These are phyloP conservation scores for Hirudinaria manillensis DNA, from an alignment of 2,888 invertebrate species.

Conservation along the genomic window DNA sequence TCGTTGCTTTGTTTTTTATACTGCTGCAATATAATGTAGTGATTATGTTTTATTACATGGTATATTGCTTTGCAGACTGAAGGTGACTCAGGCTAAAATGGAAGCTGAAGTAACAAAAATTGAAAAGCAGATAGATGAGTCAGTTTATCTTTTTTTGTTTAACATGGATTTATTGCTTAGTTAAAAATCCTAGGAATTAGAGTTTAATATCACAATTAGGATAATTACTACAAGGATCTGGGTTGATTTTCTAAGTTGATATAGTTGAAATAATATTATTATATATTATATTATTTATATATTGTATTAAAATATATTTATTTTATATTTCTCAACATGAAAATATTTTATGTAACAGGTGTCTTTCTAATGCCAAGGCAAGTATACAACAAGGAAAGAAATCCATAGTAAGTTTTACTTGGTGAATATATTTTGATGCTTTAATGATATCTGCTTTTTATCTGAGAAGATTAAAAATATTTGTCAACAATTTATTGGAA, in stretches of 20 bases:
- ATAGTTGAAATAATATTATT: too few species aligned
- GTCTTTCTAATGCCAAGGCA: conserved; percentile 24
- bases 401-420: background rate
- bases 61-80: conserved; percentile 30
- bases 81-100: conserved; percentile 29
- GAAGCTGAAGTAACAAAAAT: conserved; percentile 33
- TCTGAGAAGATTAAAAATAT: background rate
- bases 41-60: background rate
- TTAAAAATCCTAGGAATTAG: too few species aligned
- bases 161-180: background rate
- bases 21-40: background rate
- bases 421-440: background rate
- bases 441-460: background rate
- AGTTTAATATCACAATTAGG: too few species aligned
- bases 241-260: too few species aligned
- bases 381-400: conserved; percentile 23
- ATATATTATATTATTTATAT: too few species aligned
- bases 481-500: background rate
- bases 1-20: background rate
- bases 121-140: conserved; percentile 33
- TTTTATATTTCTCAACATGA: background rate
- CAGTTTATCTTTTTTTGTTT: background rate
- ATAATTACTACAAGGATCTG: too few species aligned
- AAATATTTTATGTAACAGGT: conserved; percentile 17
- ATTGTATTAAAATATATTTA: too few species aligned